phyloP scores from a whole-genome alignment of 2,113 vertebrate species.

The Spea bombifrons region DNA sequence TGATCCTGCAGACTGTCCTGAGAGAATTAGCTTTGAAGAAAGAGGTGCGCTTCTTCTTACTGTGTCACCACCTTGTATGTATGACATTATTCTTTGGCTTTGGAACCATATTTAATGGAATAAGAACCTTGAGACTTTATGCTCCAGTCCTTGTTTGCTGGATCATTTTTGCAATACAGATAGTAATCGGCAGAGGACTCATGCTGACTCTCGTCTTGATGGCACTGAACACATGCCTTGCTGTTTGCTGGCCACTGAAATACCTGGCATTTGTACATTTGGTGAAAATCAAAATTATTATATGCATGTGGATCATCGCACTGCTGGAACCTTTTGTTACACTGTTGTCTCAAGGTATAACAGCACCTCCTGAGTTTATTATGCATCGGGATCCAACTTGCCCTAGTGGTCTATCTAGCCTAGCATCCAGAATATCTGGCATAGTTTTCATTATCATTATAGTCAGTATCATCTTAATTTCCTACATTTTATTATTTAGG shows the following conservation, averaged over 20 bases:
- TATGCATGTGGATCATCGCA: conserved; percentile 48
- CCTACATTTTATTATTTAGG: conserved; percentile 58
- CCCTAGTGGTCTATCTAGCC: conserved; percentile 47
- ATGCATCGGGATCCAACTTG: conserved; percentile 48
- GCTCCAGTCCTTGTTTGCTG: conserved; percentile 51
- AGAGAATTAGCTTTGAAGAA: conserved; percentile 50
- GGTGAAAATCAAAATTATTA: conserved; percentile 44
- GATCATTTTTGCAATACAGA: conserved; percentile 59
- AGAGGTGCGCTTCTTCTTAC: conserved; percentile 53
- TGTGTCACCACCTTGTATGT: conserved; percentile 59
- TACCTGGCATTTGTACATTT: conserved; percentile 28
- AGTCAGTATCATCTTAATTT: conserved; percentile 50
- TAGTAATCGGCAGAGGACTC: conserved; percentile 56
- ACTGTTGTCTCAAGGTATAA: conserved; percentile 45
- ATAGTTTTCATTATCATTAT: conserved; percentile 54
- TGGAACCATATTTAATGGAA: conserved; percentile 50
- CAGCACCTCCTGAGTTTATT: conserved; percentile 20
- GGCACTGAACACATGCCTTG: conserved; percentile 56
- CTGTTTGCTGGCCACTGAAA: conserved; percentile 56
- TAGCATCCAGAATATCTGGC: conserved; percentile 49
- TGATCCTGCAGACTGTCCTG: conserved; percentile 50
- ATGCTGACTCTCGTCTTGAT: conserved; percentile 61
- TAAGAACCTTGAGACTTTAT: conserved; percentile 43
- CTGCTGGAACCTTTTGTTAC: conserved; percentile 55
- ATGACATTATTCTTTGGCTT: conserved; percentile 55